A percentile compares a stretch with the other conserved stretches of the same genome.
These are phyloP conservation scores for Epinephelus coioides DNA, from an alignment of 2,797 vertebrate species.

Conservation along the genomic window DNA sequence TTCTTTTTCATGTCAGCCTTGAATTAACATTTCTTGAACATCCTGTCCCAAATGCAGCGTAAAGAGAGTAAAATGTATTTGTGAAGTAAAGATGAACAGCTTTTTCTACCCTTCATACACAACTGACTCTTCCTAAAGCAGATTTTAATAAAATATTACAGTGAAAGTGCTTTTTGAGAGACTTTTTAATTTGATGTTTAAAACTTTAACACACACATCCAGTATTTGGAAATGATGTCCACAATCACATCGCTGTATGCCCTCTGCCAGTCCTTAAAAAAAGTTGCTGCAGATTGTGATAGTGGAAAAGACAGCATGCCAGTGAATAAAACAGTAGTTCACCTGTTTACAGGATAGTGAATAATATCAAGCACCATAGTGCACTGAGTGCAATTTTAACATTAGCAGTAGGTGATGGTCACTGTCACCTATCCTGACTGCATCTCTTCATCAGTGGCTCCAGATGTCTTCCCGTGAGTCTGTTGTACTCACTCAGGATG, in stretches of 20 bases:
- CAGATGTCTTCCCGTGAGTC: slow-evolving; percentile 83
- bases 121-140: slow-evolving; percentile 80
- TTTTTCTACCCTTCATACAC: slow-evolving; percentile 82
- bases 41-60: slow-evolving; percentile 46
- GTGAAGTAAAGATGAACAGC: slow-evolving; percentile 65
- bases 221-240: slow-evolving; percentile 1
- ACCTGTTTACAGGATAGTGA: background rate
- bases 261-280: slow-evolving; percentile 8
- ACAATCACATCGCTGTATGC: rapidly evolving
- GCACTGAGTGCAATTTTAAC: background rate
- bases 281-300: background rate
- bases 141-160: slow-evolving; percentile 86
- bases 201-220: slow-evolving; percentile 12
- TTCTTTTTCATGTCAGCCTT: background rate
- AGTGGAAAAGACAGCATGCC: background rate
- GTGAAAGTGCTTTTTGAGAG: slow-evolving; percentile 55
- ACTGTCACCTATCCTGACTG: slow-evolving; percentile 65
- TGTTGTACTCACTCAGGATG: slow-evolving; percentile 89
- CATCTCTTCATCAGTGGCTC: slow-evolving; percentile 88
- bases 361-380: slow-evolving; percentile 24
- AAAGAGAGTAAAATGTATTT: slow-evolving; percentile 59
- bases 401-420: background rate
- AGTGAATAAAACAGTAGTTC: slow-evolving; percentile 3
- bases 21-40: slow-evolving; percentile 33
- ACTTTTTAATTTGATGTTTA: slow-evolving; percentile 45